A percentile compares a stretch with the other conserved stretches of the same genome.
Conservation (phyloP, 1,140 invertebrate species). For the Limonius californicus region DNA sequence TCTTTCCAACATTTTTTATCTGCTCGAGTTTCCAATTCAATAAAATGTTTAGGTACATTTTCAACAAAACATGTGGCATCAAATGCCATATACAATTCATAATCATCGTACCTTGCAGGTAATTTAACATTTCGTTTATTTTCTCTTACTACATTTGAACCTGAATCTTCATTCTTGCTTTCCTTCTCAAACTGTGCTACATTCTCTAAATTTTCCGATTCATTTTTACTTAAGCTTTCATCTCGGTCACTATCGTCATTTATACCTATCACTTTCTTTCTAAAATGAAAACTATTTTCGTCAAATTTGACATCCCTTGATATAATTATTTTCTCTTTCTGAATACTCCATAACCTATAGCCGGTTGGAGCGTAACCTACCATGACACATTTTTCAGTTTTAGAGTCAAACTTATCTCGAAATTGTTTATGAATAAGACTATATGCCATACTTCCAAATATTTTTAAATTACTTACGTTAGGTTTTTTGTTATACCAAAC, state of each 20-base stretch:
- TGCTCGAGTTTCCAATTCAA: no score
- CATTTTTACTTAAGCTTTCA: no score
- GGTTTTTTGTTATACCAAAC: constrained; percentile 42
- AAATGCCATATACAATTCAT: neutral
- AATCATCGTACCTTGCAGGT: neutral
- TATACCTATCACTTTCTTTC: no score
- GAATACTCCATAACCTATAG: no score
- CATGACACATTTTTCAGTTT: constrained; percentile 14
- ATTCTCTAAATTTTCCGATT: neutral
- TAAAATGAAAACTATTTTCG: no score
- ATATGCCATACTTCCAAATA: constrained; percentile 40
- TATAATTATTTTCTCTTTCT: no score
- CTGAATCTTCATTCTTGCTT: neutral
- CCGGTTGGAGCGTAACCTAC: constrained; percentile 9
- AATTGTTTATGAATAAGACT: constrained; percentile 30
- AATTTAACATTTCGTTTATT: neutral
- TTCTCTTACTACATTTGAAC: neutral
- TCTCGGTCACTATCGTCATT: no score
- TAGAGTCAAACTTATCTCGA: constrained; percentile 17
- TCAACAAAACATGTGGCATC: no score
- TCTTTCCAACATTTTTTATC: constrained; percentile 27
- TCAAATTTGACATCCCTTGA: no score
- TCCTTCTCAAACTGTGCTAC: no score
- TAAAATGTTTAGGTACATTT: constrained; percentile 23
- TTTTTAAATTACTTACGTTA: constrained; percentile 37